A percentile compares a stretch with the other conserved stretches of the same genome.
Conservation (phyloP, 1,140 invertebrate genomes). For the Formica exsecta region DNA sequence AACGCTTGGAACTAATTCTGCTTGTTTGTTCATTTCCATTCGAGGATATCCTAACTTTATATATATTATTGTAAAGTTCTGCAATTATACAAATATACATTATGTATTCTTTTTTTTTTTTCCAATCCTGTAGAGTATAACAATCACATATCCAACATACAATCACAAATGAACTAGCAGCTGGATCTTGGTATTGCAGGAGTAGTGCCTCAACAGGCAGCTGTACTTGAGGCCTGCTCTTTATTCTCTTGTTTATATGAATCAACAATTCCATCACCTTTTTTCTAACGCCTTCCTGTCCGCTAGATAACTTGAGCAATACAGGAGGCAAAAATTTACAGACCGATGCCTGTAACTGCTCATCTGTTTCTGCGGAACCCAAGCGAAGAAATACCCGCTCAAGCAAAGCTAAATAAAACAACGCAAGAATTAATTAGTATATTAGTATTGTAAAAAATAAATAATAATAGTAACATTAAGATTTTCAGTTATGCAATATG, state of each 20-base stretch:
- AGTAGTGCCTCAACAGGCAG: conserved; percentile 95
- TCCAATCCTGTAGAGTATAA: conserved; percentile 34
- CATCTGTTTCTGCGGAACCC: conserved; percentile 95
- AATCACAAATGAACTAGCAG: conserved; percentile 93
- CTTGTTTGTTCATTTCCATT: conserved; percentile 91
- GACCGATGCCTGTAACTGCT: conserved; percentile 93
- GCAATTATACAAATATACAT: conserved; percentile 80
- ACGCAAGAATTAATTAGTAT: conserved; percentile 7
- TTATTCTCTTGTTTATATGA: conserved; percentile 96
- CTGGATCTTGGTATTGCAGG: conserved; percentile 92
- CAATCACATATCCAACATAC: conserved; percentile 86
- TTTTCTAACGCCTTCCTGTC: conserved; percentile 93
- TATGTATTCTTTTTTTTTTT: neutral
- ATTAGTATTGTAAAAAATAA: neutral
- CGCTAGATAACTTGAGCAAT: conserved; percentile 94
- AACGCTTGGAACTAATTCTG: conserved; percentile 91
- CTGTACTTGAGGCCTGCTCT: conserved; percentile 93
- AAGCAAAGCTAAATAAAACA: conserved; percentile 89
- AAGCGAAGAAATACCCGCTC: conserved; percentile 96
- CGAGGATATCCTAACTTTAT: conserved; percentile 96
- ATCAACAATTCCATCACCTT: conserved; percentile 97
- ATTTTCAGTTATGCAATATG: neutral
- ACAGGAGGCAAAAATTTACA: conserved; percentile 96
- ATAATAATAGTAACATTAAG: too few species aligned
- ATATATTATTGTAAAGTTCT: conserved; percentile 98